A percentile compares a stretch with the other conserved stretches of the same genome.
phyloP scores from a whole-genome alignment of 92 coral and sea anemone species.

The Ricordea florida region DNA sequence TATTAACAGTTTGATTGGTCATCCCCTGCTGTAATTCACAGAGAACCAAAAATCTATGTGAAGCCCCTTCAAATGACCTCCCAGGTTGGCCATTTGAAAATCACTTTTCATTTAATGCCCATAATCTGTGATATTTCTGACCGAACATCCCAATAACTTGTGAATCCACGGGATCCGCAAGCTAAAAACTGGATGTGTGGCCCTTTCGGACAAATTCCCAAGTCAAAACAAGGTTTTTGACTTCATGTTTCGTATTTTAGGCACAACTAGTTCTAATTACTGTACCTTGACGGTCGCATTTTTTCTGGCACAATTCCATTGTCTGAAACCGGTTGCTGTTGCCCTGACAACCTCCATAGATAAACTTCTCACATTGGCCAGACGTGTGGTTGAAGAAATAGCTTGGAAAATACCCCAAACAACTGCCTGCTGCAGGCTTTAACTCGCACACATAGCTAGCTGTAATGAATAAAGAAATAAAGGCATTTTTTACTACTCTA shows the following conservation, averaged over 20 bases:
- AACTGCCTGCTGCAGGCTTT: constrained; percentile 16
- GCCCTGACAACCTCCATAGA: constrained; percentile 57
- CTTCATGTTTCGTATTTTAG: not conserved
- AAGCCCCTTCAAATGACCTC: too few species aligned
- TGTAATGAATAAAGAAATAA: not conserved
- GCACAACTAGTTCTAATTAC: not conserved
- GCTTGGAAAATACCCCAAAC: constrained; percentile 32
- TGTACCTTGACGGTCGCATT: constrained; percentile 33
- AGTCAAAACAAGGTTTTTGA: not conserved
- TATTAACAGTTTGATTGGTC: too few species aligned
- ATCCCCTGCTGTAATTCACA: too few species aligned
- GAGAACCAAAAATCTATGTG: too few species aligned
- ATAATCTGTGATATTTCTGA: too few species aligned
- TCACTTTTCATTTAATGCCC: too few species aligned
- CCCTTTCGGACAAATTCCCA: not conserved
- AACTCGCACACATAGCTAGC: constrained; percentile 32
- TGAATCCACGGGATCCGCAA: too few species aligned
- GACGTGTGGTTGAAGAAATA: constrained; percentile 52
- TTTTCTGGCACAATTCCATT: constrained; percentile 17
- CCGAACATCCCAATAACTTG: too few species aligned
- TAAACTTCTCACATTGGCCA: constrained; percentile 46
- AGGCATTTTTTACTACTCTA: not conserved
- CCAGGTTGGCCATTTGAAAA: too few species aligned
- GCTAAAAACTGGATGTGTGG: too few species aligned
- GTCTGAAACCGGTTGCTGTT: constrained; percentile 59